These are phyloP conservation scores for Pollenia griseotomentosa DNA, from an alignment of 2,888 invertebrate genomes.

Conservation along the genomic window DNA sequence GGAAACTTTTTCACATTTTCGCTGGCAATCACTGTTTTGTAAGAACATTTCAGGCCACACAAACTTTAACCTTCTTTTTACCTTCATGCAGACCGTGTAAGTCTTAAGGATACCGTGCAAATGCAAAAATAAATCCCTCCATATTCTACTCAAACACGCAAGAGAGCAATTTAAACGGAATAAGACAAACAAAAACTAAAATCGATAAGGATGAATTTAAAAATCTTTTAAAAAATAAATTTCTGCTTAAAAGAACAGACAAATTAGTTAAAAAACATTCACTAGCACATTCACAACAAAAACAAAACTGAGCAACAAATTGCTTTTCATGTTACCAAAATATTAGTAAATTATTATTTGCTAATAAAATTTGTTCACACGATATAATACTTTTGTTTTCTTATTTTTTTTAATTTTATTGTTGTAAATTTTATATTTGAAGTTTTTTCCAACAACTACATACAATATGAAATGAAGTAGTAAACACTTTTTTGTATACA, in stretches of 20 bases:
- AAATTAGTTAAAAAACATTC: constrained; percentile 18
- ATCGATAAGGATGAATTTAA: constrained; percentile 35
- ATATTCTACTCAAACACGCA: constrained; percentile 68
- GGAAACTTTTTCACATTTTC: no score
- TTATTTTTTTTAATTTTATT: constrained; percentile 4
- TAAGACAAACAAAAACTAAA: constrained; percentile 17
- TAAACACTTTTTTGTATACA: constrained; percentile 8
- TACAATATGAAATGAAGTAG: constrained; percentile 14
- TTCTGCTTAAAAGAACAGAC: constrained; percentile 9
- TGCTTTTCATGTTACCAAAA: constrained; percentile 69
- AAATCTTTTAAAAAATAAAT: constrained; percentile 21
- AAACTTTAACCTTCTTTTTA: background rate
- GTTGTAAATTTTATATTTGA: background rate
- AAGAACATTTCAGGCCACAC: background rate
- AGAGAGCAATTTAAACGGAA: constrained; percentile 62
- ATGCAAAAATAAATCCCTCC: constrained; percentile 3
- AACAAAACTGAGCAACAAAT: constrained; percentile 67
- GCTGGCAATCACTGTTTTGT: no score
- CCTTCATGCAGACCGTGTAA: no score
- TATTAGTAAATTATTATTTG: constrained; percentile 69
- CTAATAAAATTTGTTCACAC: constrained; percentile 69
- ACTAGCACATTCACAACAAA: background rate
- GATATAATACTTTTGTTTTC: constrained; percentile 52
- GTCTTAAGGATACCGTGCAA: no score
- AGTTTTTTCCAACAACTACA: constrained; percentile 6